Percentiles rank a stretch among this genome's conserved stretches.
phyloP scores from a whole-genome alignment of 2,888 invertebrate genomes.

The Unio pictorum region DNA sequence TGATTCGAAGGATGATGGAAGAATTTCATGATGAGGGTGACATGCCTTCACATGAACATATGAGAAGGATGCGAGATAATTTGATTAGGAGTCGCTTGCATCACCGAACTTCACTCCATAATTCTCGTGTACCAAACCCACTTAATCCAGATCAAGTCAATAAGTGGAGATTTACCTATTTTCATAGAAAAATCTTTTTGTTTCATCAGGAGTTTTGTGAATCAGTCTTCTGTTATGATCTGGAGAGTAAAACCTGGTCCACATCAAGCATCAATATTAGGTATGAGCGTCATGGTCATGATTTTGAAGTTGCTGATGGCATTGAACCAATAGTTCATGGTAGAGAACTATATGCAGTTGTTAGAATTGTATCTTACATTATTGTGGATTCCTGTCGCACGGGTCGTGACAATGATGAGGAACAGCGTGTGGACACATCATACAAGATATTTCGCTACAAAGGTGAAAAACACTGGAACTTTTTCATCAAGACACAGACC shows the following conservation, averaged over 20 bases:
- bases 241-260: constrained; percentile 6
- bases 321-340: constrained; percentile 14
- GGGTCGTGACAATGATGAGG: too few species aligned
- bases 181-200: constrained; percentile 11
- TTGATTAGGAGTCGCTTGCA: constrained; percentile 2
- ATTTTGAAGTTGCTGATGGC: constrained; percentile 10
- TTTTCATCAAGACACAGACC: too few species aligned
- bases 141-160: constrained; percentile 1
- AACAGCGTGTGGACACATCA: too few species aligned
- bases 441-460: too few species aligned
- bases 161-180: constrained; percentile 12
- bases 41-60: constrained; percentile 1
- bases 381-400: too few species aligned
- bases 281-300: background rate
- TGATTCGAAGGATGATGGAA: constrained; percentile 14
- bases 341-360: constrained; percentile 12
- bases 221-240: constrained; percentile 14
- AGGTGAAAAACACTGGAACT: too few species aligned
- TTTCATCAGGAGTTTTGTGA: constrained; percentile 6
- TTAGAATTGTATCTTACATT: constrained; percentile 4
- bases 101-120: background rate
- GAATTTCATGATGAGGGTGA: constrained; percentile 7
- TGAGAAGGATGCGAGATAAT: constrained; percentile 7
- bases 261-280: background rate
- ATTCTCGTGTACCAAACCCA: background rate